Percentiles rank a stretch among this genome's conserved stretches.
phyloP scores from a whole-genome alignment of 2,888 invertebrate genomes.

The Dicyrtomina minuta region DNA sequence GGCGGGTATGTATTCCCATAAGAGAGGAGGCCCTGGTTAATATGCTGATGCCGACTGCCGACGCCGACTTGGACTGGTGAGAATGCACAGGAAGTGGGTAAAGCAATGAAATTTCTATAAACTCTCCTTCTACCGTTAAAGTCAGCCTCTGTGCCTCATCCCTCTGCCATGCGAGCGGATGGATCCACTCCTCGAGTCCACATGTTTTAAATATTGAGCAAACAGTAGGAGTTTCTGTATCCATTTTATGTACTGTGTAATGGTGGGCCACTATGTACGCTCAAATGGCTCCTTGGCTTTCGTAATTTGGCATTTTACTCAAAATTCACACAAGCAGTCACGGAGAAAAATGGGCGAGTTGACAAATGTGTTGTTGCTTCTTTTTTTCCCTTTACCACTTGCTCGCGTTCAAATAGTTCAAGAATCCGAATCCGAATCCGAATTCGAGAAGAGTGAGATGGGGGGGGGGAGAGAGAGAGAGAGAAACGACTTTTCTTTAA shows the following conservation, averaged over 20 bases:
- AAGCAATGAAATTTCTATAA: too few species aligned
- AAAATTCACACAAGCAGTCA: conserved; percentile 16
- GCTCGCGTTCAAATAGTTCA: neutral
- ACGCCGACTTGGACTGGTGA: too few species aligned
- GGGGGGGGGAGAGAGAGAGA: neutral
- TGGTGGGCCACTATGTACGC: neutral
- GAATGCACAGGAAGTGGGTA: too few species aligned
- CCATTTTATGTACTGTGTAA: neutral
- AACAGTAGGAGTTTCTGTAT: neutral
- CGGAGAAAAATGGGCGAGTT: conserved; percentile 25
- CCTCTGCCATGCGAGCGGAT: too few species aligned
- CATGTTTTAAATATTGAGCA: too few species aligned
- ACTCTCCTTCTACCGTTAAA: too few species aligned
- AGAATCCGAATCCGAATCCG: neutral
- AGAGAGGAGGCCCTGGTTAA: too few species aligned
- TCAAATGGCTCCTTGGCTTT: conserved; percentile 8
- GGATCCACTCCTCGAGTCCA: too few species aligned
- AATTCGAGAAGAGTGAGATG: neutral
- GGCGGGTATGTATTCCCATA: too few species aligned
- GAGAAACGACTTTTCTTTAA: neutral
- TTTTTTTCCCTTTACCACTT: conserved; percentile 1
- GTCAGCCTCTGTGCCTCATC: too few species aligned
- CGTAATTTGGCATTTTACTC: conserved; percentile 29
- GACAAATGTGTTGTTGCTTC: conserved; percentile 33
- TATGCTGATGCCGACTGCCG: too few species aligned